These are phyloP conservation scores for Sander vitreus DNA, from an alignment of 2,113 vertebrate species.

Conservation along the genomic window DNA sequence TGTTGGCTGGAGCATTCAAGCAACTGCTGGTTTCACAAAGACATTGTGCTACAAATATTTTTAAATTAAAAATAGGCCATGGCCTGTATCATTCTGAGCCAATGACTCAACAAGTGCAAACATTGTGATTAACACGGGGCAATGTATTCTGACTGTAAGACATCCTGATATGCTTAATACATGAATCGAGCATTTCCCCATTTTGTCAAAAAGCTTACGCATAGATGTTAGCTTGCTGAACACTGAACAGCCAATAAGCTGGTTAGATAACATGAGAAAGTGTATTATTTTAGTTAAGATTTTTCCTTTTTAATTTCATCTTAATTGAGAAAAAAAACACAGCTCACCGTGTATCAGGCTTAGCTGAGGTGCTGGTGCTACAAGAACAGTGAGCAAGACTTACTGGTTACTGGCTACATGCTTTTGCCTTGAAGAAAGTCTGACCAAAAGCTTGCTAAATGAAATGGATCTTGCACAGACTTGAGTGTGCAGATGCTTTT, in stretches of 20 bases:
- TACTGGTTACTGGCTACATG: no score
- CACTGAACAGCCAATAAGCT: constrained; percentile 87
- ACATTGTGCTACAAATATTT: constrained; percentile 45
- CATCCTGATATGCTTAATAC: constrained; percentile 83
- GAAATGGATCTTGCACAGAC: no score
- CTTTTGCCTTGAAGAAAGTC: no score
- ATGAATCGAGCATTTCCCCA: constrained; percentile 82
- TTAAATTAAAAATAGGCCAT: constrained; percentile 30
- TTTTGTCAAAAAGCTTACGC: constrained; percentile 88
- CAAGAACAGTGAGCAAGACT: no score
- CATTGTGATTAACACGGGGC: constrained; percentile 34
- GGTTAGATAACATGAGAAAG: constrained; percentile 85
- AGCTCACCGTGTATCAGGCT: no score
- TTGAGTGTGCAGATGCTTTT: no score
- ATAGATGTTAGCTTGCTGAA: constrained; percentile 86
- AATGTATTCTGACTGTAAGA: constrained; percentile 64
- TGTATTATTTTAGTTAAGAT: constrained; percentile 31
- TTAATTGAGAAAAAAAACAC: no score
- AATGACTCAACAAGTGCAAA: constrained; percentile 41
- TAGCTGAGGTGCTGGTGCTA: no score
- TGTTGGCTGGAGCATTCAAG: constrained; percentile 19
- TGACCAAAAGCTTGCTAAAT: no score
- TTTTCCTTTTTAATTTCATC: constrained; percentile 7
- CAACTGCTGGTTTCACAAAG: constrained; percentile 49
- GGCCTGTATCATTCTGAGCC: constrained; percentile 19